Conservation (phyloP, 1,140 invertebrate genomes). For the Pseudomyrmex pallidus region DNA sequence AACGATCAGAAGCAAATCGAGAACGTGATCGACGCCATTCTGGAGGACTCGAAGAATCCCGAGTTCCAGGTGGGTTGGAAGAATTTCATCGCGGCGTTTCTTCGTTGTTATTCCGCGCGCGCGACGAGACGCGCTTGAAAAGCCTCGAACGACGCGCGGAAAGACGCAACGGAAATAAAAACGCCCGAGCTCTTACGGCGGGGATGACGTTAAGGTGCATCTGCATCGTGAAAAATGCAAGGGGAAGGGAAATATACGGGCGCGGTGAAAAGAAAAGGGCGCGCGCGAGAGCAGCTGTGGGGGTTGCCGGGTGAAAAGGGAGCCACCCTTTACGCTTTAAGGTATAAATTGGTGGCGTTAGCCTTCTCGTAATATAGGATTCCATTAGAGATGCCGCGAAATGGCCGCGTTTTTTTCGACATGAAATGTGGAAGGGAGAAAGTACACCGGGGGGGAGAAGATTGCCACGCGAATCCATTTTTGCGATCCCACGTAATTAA, state of each 20-base stretch:
- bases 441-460: background rate
- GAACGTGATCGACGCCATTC: constrained; percentile 84
- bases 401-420: constrained; percentile 30
- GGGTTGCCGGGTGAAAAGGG: no score
- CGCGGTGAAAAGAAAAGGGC: background rate
- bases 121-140: constrained; percentile 12
- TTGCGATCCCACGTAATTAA: constrained; percentile 16
- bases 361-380: constrained; percentile 36
- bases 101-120: background rate
- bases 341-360: constrained; percentile 49
- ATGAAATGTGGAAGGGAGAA: background rate
- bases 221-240: constrained; percentile 51
- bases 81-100: background rate
- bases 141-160: background rate
- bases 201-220: constrained; percentile 4
- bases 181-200: background rate
- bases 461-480: constrained; percentile 24
- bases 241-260: constrained; percentile 9
- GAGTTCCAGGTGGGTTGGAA: constrained; percentile 80
- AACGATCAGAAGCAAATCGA: constrained; percentile 84
- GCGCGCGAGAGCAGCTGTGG: constrained; percentile 34
- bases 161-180: constrained; percentile 18
- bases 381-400: constrained; percentile 41
- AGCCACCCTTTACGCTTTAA: background rate
- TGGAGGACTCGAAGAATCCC: constrained; percentile 84